These are phyloP conservation scores for Parus major DNA, from an alignment of 2,113 vertebrate genomes.

Conservation along the genomic window DNA sequence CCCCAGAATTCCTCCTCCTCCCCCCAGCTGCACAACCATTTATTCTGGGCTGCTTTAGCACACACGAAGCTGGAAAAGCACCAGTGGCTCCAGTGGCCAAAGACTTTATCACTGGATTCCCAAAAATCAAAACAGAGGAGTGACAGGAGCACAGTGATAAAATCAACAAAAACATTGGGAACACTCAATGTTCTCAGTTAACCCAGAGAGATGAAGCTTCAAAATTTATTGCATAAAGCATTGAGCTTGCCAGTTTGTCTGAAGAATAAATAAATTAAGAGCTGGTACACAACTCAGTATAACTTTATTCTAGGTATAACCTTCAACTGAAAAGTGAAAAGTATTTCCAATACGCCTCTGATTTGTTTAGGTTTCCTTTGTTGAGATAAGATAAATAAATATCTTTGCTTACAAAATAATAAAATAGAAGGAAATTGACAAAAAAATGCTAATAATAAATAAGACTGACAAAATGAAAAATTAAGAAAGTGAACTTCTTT, in stretches of 20 bases:
- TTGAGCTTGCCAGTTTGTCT: not conserved
- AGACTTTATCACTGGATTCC: not conserved
- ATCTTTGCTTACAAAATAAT: not conserved
- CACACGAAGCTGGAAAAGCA: not conserved
- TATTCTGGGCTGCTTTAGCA: not conserved
- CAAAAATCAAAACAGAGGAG: not conserved
- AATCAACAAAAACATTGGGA: not conserved
- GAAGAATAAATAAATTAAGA: not conserved
- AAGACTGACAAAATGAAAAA: not conserved
- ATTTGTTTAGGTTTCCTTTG: not conserved
- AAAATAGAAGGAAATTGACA: not conserved
- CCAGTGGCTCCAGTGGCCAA: not conserved
- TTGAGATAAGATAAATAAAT: not conserved
- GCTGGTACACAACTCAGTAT: not conserved
- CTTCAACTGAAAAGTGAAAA: not conserved
- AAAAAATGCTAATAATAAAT: not conserved
- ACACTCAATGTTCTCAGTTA: not conserved
- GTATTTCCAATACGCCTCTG: not conserved
- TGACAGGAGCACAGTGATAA: not conserved
- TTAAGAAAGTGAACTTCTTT: not conserved
- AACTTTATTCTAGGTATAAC: not conserved
- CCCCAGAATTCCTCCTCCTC: not conserved
- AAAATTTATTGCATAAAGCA: not conserved
- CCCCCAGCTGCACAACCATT: fast-evolving
- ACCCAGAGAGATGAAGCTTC: not conserved